Conservation (phyloP, 2,113 vertebrate species). For the Ibidorhyncha struthersii region DNA sequence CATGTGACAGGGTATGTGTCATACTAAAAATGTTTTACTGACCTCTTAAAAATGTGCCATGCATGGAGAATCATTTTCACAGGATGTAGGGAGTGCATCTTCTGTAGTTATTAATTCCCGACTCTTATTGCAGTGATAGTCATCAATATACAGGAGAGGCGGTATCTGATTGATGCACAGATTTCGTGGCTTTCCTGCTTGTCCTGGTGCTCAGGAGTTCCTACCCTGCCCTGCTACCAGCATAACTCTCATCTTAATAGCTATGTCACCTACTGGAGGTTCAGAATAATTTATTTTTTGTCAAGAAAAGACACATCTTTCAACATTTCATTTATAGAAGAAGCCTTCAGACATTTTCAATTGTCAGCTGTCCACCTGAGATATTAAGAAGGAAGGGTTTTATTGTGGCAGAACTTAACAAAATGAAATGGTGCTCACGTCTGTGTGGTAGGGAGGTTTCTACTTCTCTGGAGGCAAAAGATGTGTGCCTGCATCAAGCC, state of each 20-base stretch:
- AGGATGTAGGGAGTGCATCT: background rate
- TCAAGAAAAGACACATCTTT: background rate
- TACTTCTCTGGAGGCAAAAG: background rate
- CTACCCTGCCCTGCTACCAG: background rate
- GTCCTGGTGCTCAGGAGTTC: background rate
- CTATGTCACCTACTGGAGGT: background rate
- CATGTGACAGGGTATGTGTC: background rate
- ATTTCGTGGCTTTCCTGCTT: background rate
- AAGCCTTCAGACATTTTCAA: background rate
- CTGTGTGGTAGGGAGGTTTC: background rate
- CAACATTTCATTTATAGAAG: background rate
- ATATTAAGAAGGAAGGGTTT: background rate
- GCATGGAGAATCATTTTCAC: background rate
- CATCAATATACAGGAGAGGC: background rate
- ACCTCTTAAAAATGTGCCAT: background rate
- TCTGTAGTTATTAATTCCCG: constrained; percentile 15
- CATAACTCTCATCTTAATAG: background rate
- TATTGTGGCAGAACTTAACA: background rate
- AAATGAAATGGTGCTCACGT: background rate
- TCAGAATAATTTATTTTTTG: background rate
- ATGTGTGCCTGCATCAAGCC: background rate
- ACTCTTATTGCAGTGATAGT: background rate
- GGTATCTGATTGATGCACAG: background rate
- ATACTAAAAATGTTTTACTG: constrained; percentile 27
- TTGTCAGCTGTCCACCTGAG: background rate